Conservation (phyloP, 2,888 invertebrate species). For the Mythimna albipuncta region DNA sequence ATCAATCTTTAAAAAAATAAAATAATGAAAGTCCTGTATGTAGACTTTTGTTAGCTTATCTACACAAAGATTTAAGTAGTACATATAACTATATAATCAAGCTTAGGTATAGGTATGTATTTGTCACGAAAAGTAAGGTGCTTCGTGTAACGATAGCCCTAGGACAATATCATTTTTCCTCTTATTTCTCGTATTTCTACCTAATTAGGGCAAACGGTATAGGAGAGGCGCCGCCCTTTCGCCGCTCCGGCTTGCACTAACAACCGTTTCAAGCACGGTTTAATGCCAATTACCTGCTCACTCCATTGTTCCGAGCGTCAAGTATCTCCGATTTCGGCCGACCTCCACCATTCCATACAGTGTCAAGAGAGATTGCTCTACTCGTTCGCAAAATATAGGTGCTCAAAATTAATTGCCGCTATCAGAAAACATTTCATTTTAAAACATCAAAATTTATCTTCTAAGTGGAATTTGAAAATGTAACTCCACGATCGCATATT, state of each 20-base stretch:
- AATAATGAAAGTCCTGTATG: not conserved
- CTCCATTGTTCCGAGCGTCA: constrained; percentile 80
- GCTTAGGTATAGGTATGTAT: not conserved
- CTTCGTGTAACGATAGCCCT: constrained; percentile 51
- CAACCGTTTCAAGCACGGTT: constrained; percentile 79
- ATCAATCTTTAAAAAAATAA: no score
- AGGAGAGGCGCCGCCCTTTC: constrained; percentile 62
- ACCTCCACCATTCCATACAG: constrained; percentile 55
- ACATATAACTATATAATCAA: not conserved
- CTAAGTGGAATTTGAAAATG: constrained; percentile 55
- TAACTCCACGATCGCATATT: constrained; percentile 53
- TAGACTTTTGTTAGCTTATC: not conserved
- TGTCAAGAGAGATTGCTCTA: constrained; percentile 70
- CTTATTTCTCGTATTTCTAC: constrained; percentile 77
- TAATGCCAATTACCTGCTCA: constrained; percentile 85
- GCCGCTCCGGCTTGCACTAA: constrained; percentile 74
- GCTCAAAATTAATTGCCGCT: constrained; percentile 57
- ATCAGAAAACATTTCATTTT: constrained; percentile 45
- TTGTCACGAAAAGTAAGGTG: constrained; percentile 33
- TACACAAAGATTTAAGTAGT: not conserved
- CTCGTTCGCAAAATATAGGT: constrained; percentile 52
- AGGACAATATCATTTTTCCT: constrained; percentile 67
- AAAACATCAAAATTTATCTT: constrained; percentile 47
- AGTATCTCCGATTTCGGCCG: constrained; percentile 70
- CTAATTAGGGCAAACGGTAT: constrained; percentile 77